Evolutionary conservation across 2,113 vertebrate genomes (phyloP).

Genomic region (Carettochelys insculpta): DNA sequence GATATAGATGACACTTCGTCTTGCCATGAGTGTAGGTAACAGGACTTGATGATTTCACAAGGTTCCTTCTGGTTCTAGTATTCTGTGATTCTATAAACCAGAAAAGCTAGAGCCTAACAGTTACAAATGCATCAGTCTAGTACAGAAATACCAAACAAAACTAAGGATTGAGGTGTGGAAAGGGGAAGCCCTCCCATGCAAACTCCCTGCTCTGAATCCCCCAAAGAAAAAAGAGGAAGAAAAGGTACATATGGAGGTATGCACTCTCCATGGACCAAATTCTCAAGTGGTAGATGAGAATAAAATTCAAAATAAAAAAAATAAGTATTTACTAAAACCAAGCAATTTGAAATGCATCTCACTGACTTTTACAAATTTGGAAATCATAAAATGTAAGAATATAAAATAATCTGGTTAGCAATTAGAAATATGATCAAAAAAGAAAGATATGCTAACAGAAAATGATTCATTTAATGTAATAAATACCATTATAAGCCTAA

Average conservation of each 20-base stretch:
- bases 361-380: background rate
- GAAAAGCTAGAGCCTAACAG: background rate
- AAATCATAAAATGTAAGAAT: constrained; percentile 1
- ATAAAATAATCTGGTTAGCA: background rate
- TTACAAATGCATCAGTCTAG: background rate
- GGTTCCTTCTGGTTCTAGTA: no score
- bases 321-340: background rate
- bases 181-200: rapidly evolving
- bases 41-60: no score
- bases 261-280: background rate
- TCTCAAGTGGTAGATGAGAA: background rate
- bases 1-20: no score
- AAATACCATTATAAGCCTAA: constrained; percentile 7
- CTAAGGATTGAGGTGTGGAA: background rate
- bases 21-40: no score
- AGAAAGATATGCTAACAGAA: constrained; percentile 12
- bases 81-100: no score
- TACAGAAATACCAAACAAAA: rapidly evolving
- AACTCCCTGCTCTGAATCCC: no score
- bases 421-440: constrained; percentile 10
- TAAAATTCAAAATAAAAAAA: background rate
- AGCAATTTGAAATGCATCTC: background rate
- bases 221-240: no score
- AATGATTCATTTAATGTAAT: constrained; percentile 28
- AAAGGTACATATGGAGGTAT: background rate